Percentiles rank a stretch among this genome's conserved stretches.
phyloP scores from a whole-genome alignment of 2,113 vertebrate species.

The Zosterops pallidus region DNA sequence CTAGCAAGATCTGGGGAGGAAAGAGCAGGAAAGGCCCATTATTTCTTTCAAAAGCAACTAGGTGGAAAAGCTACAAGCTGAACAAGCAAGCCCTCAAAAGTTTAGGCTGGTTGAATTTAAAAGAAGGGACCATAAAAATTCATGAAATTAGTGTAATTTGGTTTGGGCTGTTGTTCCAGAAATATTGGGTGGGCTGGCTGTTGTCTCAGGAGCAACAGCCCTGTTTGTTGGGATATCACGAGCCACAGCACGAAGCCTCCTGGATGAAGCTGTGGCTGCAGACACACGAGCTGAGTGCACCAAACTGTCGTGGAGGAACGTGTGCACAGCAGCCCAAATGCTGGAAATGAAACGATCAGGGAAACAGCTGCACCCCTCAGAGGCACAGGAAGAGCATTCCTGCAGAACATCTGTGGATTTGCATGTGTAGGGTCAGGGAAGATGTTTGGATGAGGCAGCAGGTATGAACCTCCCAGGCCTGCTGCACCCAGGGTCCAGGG shows the following conservation, averaged over 20 bases:
- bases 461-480: not conserved
- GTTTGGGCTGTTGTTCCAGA: not conserved
- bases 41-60: not conserved
- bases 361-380: not conserved
- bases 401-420: not conserved
- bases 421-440: not conserved
- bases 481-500: not conserved
- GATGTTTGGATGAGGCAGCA: not conserved
- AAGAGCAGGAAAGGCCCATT: not conserved
- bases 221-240: not conserved
- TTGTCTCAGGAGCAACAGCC: not conserved
- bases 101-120: not conserved
- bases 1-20: not conserved
- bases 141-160: not conserved
- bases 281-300: accelerated
- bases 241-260: not conserved
- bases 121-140: not conserved
- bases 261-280: not conserved
- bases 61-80: not conserved
- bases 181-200: not conserved
- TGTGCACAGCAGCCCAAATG: not conserved
- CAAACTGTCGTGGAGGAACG: accelerated
- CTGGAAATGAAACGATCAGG: not conserved
- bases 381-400: conserved; percentile 2
- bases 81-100: not conserved